Percentiles rank a stretch among this genome's conserved stretches.
phyloP scores from a whole-genome alignment of 2,888 invertebrate species.

The Myathropa florea region DNA sequence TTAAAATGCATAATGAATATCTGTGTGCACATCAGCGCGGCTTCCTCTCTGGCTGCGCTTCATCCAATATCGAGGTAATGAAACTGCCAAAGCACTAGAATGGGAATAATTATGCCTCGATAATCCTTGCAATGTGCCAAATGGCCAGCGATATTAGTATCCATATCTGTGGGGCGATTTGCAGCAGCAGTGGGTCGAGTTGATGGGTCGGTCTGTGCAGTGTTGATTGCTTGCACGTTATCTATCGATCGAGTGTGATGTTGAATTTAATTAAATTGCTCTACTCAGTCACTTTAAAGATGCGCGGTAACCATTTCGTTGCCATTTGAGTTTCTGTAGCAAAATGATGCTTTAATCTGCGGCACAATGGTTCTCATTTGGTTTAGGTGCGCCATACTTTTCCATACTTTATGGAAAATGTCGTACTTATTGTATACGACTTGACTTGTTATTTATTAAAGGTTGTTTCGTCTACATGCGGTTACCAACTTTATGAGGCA shows the following conservation, averaged over 20 bases:
- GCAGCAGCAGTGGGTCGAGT: neutral
- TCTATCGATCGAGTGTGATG: conserved; percentile 51
- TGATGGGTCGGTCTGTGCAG: neutral
- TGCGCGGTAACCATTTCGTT: neutral
- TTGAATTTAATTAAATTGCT: conserved; percentile 51
- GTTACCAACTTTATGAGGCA: too few species aligned
- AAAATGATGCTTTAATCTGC: too few species aligned
- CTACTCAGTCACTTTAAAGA: conserved; percentile 4
- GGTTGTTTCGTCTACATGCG: too few species aligned
- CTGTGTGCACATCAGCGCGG: conserved; percentile 22
- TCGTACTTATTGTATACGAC: too few species aligned
- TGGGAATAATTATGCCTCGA: conserved; percentile 53
- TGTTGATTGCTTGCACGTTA: conserved; percentile 55
- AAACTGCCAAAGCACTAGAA: conserved; percentile 38
- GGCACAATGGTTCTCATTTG: too few species aligned
- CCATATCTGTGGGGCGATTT: neutral
- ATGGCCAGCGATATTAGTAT: conserved; percentile 36
- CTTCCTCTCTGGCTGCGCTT: neutral
- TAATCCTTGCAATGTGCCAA: conserved; percentile 53
- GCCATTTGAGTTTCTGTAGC: neutral
- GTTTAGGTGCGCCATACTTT: too few species aligned
- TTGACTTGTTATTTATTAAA: too few species aligned
- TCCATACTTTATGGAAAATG: too few species aligned
- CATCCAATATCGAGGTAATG: conserved; percentile 32
- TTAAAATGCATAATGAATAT: conserved; percentile 57